Evolutionary conservation across 2,797 vertebrate genomes (phyloP), one percentile per base, ranked within the genome.

Genomic region (Bovichtus diacanthus): DNA sequence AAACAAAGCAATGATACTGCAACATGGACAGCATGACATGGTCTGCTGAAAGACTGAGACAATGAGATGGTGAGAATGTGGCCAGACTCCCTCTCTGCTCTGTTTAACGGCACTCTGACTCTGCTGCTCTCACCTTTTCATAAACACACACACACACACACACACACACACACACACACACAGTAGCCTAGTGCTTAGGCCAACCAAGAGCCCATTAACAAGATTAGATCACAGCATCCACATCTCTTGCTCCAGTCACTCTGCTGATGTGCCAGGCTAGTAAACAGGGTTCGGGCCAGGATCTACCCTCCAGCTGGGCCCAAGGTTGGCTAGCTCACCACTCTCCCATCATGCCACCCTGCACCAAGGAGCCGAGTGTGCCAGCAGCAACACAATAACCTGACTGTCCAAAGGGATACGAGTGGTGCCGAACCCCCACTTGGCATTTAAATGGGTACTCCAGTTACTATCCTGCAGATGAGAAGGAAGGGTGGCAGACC

Each of bases 161-260:
- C 67, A 58, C 56, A 64, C 56, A 71, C 16, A 55, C n/a, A 70
- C 77, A 72, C 38, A 47, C 29, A 31, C 31, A 31, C 31, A 54
- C 18, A 19, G 64, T 27, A 54, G 46, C 62, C 56, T 36, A 51
- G n/a, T 74, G 68, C 75, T 63, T 39, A 80, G 70, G 76, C 68
- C 69, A 81, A 83, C 44, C 9, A 75, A 74, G 11, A 75, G 70
- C 51, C 84, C 81, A 90, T 88, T 90, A 91, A 79, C 76, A 70
- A 86, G 75, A 89, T 91, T 84, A 88, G 80, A 89, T 83, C 87
- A 78, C 76, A 70, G 60, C 51, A 74, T 64, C 69, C 68, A 38
- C 64, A 34, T 71, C 78, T 66, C 64, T 71, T 78, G 55, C 64
- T 76, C 71, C 46, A 70, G 72, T 73, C 85, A 73, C 53, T 86